Base-by-base conservation (phyloP, 2,888 invertebrate genomes). In the Hymenopus coronatus region DNA sequence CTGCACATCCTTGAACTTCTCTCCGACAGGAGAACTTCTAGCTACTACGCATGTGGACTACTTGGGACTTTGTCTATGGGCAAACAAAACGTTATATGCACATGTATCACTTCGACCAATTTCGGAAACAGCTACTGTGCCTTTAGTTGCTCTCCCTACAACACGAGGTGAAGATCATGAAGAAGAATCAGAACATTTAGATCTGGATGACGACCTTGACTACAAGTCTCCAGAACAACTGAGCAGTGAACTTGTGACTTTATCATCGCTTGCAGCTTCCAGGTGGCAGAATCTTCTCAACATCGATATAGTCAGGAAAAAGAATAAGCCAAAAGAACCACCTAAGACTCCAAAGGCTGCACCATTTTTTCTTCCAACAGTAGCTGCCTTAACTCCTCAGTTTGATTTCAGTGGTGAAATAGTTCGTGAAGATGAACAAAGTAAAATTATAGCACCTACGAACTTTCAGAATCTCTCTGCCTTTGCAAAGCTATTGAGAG, bases 281-380 rank as follows among this genome's bases (percentile, higher is more conserved):
- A 95, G 98, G 91, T 99, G 99, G 99, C 96, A 97, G 90, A 98
- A 98, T 93, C 94, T 99, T 25, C 94, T 98, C 1, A 96, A 97
- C 92, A 94, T 99, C 89, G 98, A 98, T 91, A 93, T 97, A 0
- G 97, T 99, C 2, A 98, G 97, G 93, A 96, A 95, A 91, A 94
- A 97, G 90, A 99, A 99, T 93, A 99, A 98, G 92, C 98, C 99
- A 0, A 97, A 96, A 93, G 96, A 96, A 87, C 96, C 97, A 0
- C 95, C 97, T 0, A 97, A 97, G 92, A 95, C 95, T 2, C 97
- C 97, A 0, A 97, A 98, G 93, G 95, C 96, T 0, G 99, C 98
- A 0, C 99, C 99, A 0, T 99, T 99, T 94, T 99, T 99, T 93
- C 94, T 99, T 88, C 98, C 99, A 0, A 98, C 99, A 0, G 95